Evolutionary conservation across 2,888 invertebrate species (phyloP).

Genomic region (Dioctria rufipes): DNA sequence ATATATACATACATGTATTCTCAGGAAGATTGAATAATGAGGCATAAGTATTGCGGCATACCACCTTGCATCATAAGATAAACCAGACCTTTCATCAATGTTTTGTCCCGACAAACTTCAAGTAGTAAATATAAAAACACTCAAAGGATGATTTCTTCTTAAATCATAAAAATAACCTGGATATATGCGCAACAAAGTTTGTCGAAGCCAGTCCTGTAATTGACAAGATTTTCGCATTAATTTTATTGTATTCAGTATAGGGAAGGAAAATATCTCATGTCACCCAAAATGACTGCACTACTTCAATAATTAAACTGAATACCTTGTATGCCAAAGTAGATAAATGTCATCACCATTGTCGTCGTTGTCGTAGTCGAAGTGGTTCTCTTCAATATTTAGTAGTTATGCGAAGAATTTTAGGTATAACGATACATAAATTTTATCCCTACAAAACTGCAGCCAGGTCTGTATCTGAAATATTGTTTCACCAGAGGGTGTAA

Average conservation of each 20-base stretch:
- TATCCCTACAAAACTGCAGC: too few relatives aligned
- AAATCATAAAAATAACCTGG: neutral
- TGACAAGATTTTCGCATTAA: constrained; percentile 13
- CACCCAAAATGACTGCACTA: neutral
- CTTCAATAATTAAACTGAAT: constrained; percentile 18
- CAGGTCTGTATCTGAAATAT: too few relatives aligned
- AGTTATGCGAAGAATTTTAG: neutral
- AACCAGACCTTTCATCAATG: constrained; percentile 32
- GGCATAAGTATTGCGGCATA: constrained; percentile 7
- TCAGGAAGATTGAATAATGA: constrained; percentile 24
- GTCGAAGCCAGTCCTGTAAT: neutral
- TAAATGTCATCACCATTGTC: neutral
- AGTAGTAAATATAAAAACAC: constrained; percentile 12
- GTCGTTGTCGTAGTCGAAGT: too few relatives aligned
- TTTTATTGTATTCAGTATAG: neutral
- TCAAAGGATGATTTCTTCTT: neutral
- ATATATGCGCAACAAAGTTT: neutral
- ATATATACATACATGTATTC: too few relatives aligned
- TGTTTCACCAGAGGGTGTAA: too few relatives aligned
- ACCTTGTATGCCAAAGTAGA: neutral
- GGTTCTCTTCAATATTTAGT: constrained; percentile 1
- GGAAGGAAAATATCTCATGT: neutral
- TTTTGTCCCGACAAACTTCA: constrained; percentile 22
- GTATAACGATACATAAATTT: neutral
- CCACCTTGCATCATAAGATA: constrained; percentile 14